phyloP scores from a whole-genome alignment of 1,140 invertebrate genomes.

The Palaemon carinicauda region DNA sequence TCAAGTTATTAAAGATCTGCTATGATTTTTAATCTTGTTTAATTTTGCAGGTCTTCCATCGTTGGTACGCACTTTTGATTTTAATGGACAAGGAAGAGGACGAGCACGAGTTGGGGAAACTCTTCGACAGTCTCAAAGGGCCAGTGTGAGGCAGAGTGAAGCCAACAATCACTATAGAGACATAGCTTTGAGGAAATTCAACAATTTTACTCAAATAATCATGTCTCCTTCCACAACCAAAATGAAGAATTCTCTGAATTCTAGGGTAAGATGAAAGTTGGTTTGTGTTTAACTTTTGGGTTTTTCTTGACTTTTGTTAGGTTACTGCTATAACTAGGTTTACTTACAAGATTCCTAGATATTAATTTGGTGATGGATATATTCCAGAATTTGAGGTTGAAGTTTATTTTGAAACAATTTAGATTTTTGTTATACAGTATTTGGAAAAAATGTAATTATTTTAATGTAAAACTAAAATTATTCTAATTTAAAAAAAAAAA shows the following conservation, averaged over 20 bases:
- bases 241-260: constrained; percentile 71
- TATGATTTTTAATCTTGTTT: not conserved
- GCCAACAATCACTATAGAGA: constrained; percentile 69
- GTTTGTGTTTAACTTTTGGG: too few species aligned
- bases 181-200: constrained; percentile 71
- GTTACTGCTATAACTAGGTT: too few species aligned
- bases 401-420: too few species aligned
- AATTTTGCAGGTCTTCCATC: constrained; percentile 30
- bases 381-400: too few species aligned
- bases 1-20: too few species aligned
- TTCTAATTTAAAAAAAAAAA: too few species aligned
- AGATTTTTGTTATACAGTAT: too few species aligned
- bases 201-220: constrained; percentile 74
- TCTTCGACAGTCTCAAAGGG: constrained; percentile 62
- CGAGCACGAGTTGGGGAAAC: constrained; percentile 26
- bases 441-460: too few species aligned
- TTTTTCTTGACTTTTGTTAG: too few species aligned
- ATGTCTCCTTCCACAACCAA: constrained; percentile 70
- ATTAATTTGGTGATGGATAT: too few species aligned
- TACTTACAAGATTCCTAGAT: too few species aligned
- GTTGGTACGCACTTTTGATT: constrained; percentile 27
- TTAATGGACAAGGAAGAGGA: not conserved
- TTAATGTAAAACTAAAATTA: too few species aligned
- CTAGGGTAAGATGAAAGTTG: constrained; percentile 66
- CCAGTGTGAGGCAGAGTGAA: constrained; percentile 63